Evolutionary conservation across 2,888 invertebrate species (phyloP), one percentile per base, ranked within the genome.

Genomic region (Limnephilus auricula): DNA sequence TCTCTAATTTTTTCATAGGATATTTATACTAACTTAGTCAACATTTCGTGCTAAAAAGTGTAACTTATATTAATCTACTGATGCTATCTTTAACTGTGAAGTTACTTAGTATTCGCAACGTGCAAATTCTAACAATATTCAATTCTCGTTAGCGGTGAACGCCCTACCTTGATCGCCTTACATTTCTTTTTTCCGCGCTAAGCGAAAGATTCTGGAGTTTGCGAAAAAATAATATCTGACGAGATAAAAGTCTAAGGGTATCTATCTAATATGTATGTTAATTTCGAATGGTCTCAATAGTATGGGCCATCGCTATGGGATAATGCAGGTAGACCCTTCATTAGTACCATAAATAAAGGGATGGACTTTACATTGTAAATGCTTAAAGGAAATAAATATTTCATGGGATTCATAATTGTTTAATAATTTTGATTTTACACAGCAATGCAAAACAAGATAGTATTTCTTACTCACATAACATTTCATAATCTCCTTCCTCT

Each of bases 191-290:
- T 87, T 31, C 87, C 40, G 15, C 65, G 65, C 87, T 65, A 87
- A 87, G 78, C 87, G 89, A 79, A 37, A 79, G 45, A 30, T 89
- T 89, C 79, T 31, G 37, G 40, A 37, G 79, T 37, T 79, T 79
- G 34, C 34, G 34, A 25, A 45, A 89, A 90, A 78, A 90, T 78
- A 78, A 34, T 82, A 90, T 84, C 32, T 90, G 85, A 90, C 89
- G 45, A 89, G 82, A 50, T 80, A 80, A 89, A 89, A 83, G 30
- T 89, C 32, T 80, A 82, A 80, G 82, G 45, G 82, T 82, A 89
- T 25, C 89, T 65, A 45, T 82, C 82, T 89, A 89, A 89, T 89
- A 89, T 89, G 82, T 89, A 89, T 89, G 89, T 89, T 89, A 89
- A 89, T 89, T 89, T 40, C 15, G 82, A 82, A 89, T 45, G 45